phyloP scores from a whole-genome alignment of 2,888 invertebrate genomes.

The Stenurella melanura region DNA sequence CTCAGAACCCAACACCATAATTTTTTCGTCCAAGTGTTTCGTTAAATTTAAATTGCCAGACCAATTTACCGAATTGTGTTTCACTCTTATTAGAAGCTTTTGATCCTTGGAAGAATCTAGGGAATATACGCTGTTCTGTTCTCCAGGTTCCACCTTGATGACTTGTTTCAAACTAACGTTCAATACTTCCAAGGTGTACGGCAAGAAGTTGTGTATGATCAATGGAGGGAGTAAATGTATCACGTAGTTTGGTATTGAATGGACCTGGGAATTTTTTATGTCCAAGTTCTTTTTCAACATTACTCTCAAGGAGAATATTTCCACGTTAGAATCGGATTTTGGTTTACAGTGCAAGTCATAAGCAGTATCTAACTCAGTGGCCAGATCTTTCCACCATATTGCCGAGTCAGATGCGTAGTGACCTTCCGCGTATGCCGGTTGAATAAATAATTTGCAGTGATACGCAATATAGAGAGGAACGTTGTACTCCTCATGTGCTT shows the following conservation, averaged over 20 bases:
- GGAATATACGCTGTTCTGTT: slow-evolving; percentile 81
- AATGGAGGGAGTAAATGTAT: slow-evolving; percentile 85
- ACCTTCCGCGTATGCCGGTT: slow-evolving; percentile 83
- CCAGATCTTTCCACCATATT: slow-evolving; percentile 88
- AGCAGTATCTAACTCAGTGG: slow-evolving; percentile 79
- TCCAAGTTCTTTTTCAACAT: slow-evolving; percentile 66
- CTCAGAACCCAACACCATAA: slow-evolving; percentile 75
- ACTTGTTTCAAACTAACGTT: slow-evolving; percentile 72
- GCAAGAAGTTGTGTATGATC: slow-evolving; percentile 84
- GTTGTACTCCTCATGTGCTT: slow-evolving; percentile 84
- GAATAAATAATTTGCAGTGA: slow-evolving; percentile 84
- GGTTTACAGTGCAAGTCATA: slow-evolving; percentile 82
- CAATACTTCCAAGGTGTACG: slow-evolving; percentile 81
- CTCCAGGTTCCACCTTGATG: slow-evolving; percentile 82
- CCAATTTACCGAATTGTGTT: slow-evolving; percentile 83
- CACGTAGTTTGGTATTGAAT: slow-evolving; percentile 82
- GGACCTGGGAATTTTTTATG: slow-evolving; percentile 62
- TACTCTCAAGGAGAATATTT: slow-evolving; percentile 82
- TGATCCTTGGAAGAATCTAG: slow-evolving; percentile 79
- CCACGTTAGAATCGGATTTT: slow-evolving; percentile 77
- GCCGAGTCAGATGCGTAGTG: slow-evolving; percentile 83
- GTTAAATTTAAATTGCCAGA: slow-evolving; percentile 81
- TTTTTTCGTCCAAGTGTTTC: slow-evolving; percentile 78
- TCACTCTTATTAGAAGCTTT: slow-evolving; percentile 73
- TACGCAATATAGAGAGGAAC: slow-evolving; percentile 88